Evolutionary conservation across 1,140 invertebrate species (phyloP).

Genomic region (Lepidurus apus): DNA sequence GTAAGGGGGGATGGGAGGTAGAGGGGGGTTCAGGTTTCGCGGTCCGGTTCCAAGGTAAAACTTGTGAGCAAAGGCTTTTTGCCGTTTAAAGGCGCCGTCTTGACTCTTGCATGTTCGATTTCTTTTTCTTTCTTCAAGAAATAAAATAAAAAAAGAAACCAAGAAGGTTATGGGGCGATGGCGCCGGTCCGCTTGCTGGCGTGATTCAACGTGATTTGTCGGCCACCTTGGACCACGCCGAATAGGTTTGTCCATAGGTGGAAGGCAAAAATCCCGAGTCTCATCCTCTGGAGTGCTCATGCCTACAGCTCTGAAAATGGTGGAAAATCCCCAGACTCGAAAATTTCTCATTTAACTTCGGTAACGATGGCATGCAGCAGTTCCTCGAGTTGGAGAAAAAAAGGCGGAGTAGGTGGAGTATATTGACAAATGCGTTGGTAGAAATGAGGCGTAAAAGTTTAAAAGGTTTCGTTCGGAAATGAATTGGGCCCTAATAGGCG

Average conservation of each 20-base stretch:
- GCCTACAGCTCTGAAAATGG: neutral
- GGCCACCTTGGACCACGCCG: neutral
- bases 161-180: conserved; percentile 14
- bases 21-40: neutral
- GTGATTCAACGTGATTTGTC: conserved; percentile 17
- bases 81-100: neutral
- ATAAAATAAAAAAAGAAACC: neutral
- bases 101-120: conserved; percentile 21
- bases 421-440: conserved; percentile 7
- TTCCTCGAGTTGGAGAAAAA: neutral
- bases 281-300: neutral
- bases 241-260: conserved; percentile 3
- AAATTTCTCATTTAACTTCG: neutral
- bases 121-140: neutral
- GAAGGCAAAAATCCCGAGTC: neutral
- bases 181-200: conserved; percentile 9
- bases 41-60: neutral
- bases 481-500: conserved; percentile 14
- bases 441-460: neutral
- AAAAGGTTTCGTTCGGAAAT: neutral
- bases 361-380: neutral
- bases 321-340: neutral
- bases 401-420: neutral
- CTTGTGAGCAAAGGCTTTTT: neutral
- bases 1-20: neutral